Percentiles rank a stretch among this genome's conserved stretches.
Evolutionary conservation across 2,113 vertebrate genomes (phyloP).

Genomic region (Dryoscopus gambensis): DNA sequence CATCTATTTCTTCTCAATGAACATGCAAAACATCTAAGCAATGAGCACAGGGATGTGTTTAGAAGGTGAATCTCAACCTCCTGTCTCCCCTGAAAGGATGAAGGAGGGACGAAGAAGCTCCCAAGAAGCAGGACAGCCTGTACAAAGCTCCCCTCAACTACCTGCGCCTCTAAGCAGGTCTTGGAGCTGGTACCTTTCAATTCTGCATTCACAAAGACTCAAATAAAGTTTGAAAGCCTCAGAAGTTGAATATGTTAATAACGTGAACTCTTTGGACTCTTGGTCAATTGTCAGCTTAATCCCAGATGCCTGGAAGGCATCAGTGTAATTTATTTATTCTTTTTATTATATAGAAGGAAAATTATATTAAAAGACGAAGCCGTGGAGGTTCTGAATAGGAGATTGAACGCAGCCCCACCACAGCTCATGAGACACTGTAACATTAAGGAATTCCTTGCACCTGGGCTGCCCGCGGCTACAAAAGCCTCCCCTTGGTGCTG

Average conservation of each 20-base stretch:
- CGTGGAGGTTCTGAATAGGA: constrained; percentile 26
- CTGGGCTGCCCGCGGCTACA: constrained; percentile 18
- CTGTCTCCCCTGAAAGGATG: not conserved
- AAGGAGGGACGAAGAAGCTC: not conserved
- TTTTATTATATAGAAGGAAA: constrained; percentile 60
- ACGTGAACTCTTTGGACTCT: constrained; percentile 33
- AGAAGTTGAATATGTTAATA: constrained; percentile 26
- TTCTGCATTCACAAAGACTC: not conserved
- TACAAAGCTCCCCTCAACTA: not conserved
- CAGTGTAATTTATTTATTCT: constrained; percentile 63
- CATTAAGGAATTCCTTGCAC: constrained; percentile 59
- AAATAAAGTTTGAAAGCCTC: constrained; percentile 56
- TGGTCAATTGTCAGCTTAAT: constrained; percentile 68
- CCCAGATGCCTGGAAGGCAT: constrained; percentile 55
- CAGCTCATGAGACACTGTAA: not conserved
- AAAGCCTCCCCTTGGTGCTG: constrained; percentile 49
- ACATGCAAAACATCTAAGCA: not conserved
- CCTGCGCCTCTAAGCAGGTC: not conserved
- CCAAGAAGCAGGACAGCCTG: not conserved
- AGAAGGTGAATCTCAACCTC: not conserved
- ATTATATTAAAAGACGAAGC: constrained; percentile 62
- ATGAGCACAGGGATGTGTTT: not conserved
- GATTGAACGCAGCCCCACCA: not conserved
- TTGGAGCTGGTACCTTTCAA: not conserved
- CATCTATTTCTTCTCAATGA: not conserved